Evolutionary conservation across 2,113 vertebrate genomes (phyloP), one percentile per base, ranked within the genome.

Genomic region (Sapajus apella): DNA sequence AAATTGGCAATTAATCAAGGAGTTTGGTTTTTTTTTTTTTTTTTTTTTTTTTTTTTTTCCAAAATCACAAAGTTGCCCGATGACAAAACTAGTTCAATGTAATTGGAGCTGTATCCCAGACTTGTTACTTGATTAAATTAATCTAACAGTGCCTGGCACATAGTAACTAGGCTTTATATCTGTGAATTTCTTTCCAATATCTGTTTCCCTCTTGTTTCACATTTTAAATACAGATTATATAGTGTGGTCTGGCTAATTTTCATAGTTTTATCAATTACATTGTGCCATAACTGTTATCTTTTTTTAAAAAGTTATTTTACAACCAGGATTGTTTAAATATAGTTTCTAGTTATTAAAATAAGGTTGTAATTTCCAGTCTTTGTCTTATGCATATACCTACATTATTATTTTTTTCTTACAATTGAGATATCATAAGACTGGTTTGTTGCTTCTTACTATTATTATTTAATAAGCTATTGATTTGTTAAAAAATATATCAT

Each of bases 1-100:
- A 79, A 18, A 79, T 84, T 96, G 45, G 27, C n/a, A 88, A 73
- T 95, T 96, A 93, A 83, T 96, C 37, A 95, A 91, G 12, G 30
- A 76, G 37, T 72, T n/a, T 52, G 61, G 2, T 82, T 75, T 76
- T 50, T 2, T 47, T 94, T 95, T 70, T 43, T 17, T 45, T 30
- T 79, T 45, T 47, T 75, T 85, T 91, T n/a, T n/a, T n/a, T n/a
- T n/a, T n/a, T n/a, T n/a, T n/a, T n/a, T n/a, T n/a, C 40, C 20
- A 88, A 50, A 45, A 80, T 61, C n/a, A 83, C 30, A 94, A 16
- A 58, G 23, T 45, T 76, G 6, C 27, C 6, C 70, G 90, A 97
- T 76, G n/a, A 89, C 52, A 91, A 93, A 77, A 0, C 18, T 50
- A 70, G 68, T 77, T 91, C 66, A 94, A 77, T 61, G 94, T 95